Base-by-base conservation (phyloP, 2,888 invertebrate species). In the Amorpha juglandis region DNA sequence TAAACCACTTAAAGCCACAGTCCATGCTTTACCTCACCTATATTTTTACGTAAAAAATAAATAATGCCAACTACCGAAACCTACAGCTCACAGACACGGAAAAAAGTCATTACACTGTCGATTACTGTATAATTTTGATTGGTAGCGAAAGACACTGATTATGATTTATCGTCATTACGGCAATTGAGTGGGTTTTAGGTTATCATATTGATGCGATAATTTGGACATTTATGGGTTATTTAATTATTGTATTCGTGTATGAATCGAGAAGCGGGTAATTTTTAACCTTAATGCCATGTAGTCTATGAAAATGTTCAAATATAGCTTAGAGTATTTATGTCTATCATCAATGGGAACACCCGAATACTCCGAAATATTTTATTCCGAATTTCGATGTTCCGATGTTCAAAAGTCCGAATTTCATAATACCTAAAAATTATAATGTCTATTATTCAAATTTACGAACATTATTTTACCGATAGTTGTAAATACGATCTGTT, bases 31-130 rank as follows among this genome's bases (percentile, higher is more conserved):
- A 63, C 63, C 38, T 70, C 52, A 67, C 63, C 45, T 50, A 58
- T 55, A 63, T 68, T 70, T 72, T 66, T 65, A 68, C 70, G 62
- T 71, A 66, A 71, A 70, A 71, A 69, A 77, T 75, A 78, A 78
- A 78, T 67, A 74, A 73, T 65, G 68, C 65, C 66, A 71, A 74
- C 69, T 68, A 71, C 66, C 71, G 67, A 75, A 74, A 70, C 71
- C 68, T 74, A 82, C 72, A 72, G 78, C 72, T 71, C 72, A 64
- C 62, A 65, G 74, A 74, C 84, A 84, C 84, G 84, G 71, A 73
- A 85, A 77, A 77, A 74, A 71, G 80, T 80, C 82, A 80, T 86
- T 84, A 84, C 69, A 27, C 69, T 75, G 74, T 70, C 73, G 71
- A 73, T 78, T 78, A 71, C 74, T 69, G 69, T 74, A 68, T 71